Base-by-base conservation (phyloP, 2,888 invertebrate genomes). In the Sycophila texana region DNA sequence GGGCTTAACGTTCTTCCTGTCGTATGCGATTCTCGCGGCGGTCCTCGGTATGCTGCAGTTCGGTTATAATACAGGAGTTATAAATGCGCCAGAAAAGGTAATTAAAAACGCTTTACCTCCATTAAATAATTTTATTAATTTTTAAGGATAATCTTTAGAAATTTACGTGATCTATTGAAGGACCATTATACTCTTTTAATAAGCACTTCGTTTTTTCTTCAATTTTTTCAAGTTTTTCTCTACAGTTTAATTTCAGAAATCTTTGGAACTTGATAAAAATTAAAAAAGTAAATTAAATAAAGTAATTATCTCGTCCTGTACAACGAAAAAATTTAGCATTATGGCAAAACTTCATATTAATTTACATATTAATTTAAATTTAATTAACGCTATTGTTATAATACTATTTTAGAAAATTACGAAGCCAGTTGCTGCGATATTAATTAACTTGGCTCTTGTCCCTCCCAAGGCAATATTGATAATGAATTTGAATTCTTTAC, bases 41-140 rank as follows among this genome's bases (percentile, higher is more conserved):
- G 97, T 97, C 87, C 93, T 98, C 89, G 98, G 98, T 79, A 98
- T 98, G 97, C 93, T 98, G 89, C 97, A 98, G 91, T 98, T 98
- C 91, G 98, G 98, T 83, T 98, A 97, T 93, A 98, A 98, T 91
- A 98, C 98, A 80, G 98, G 98, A 90, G 98, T 98, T 88, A 98
- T 98, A 92, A 98, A 98, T 92, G 97, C 98, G 90, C 98, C 98
- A 84, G 96, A 97, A 92, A 93, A 93, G 91, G 95, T 95, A 90
- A 91, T 53, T 60, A 22, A 39, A 73, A 57, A 57, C 53, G 22
- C 4, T 20, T 68, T 68, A 30, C 30, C 13, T 39, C 7, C 14
- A 16, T 26, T 14, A 63, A 63, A n/a, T n/a, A 66, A 4, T 18
- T 70, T 70, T 63, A 47, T 68, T 47, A 68, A 61, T 26, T 66